A percentile compares a stretch with the other conserved stretches of the same genome.
Conservation (phyloP, 2,888 invertebrate genomes). For the Drosophila gaucha region DNA sequence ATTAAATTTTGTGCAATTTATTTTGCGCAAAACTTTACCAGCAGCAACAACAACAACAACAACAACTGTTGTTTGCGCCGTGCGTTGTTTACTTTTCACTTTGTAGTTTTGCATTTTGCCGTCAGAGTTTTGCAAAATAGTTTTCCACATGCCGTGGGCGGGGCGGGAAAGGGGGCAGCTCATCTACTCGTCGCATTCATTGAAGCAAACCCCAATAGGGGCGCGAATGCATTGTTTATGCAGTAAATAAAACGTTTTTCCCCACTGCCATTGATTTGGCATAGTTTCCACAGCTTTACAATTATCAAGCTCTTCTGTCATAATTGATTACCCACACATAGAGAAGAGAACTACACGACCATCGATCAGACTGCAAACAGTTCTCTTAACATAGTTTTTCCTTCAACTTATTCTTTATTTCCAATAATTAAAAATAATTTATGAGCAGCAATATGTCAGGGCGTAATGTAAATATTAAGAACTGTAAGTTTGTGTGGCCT, state of each 20-base stretch:
- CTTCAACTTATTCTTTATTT: constrained; percentile 37
- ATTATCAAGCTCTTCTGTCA: constrained; percentile 28
- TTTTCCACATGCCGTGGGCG: constrained; percentile 39
- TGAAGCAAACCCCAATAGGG: not conserved
- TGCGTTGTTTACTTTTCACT: constrained; percentile 74
- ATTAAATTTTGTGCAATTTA: constrained; percentile 78
- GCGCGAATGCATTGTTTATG: constrained; percentile 48
- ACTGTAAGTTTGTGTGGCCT: constrained; percentile 22
- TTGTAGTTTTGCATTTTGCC: constrained; percentile 73
- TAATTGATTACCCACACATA: constrained; percentile 49
- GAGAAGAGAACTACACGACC: constrained; percentile 27
- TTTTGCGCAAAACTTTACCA: constrained; percentile 71
- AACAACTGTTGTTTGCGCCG: constrained; percentile 41
- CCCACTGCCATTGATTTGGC: constrained; percentile 67
- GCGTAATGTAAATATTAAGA: constrained; percentile 64
- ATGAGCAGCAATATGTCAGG: constrained; percentile 72
- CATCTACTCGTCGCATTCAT: constrained; percentile 11
- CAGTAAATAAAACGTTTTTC: constrained; percentile 54
- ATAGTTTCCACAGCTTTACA: constrained; percentile 44
- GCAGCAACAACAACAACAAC: constrained; percentile 38
- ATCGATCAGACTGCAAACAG: constrained; percentile 57
- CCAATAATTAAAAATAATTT: constrained; percentile 77
- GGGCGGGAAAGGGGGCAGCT: not conserved
- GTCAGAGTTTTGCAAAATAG: constrained; percentile 56
- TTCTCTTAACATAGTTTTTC: constrained; percentile 38